Evolutionary conservation across 2,113 vertebrate genomes (phyloP).

Genomic region (Laticauda colubrina): DNA sequence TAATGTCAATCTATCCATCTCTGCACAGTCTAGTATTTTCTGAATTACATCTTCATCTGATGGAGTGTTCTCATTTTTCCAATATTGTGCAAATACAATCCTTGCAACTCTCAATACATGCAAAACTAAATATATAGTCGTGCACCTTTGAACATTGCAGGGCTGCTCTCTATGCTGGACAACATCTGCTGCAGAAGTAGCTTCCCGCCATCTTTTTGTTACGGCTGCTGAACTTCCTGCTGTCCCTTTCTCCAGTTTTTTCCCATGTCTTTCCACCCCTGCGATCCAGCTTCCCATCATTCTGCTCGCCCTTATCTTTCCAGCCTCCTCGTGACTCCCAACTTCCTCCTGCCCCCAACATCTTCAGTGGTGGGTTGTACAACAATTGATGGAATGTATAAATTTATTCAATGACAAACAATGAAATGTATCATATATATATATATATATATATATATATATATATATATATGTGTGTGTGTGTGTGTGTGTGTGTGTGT

Average conservation of each 20-base stretch:
- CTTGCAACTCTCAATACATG: too few relatives aligned
- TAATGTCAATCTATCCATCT: too few relatives aligned
- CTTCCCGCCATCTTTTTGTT: not conserved
- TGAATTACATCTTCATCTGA: too few relatives aligned
- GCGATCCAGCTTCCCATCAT: not conserved
- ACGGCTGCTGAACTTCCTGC: not conserved
- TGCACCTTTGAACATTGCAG: not conserved
- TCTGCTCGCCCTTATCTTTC: not conserved
- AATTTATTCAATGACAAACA: not conserved
- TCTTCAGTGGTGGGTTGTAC: not conserved
- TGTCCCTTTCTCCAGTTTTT: not conserved
- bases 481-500: too few relatives aligned
- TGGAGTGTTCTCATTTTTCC: too few relatives aligned
- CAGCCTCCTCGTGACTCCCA: not conserved
- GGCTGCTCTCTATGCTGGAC: not conserved
- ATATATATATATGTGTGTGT: too few relatives aligned
- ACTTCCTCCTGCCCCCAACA: not conserved
- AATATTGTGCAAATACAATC: too few relatives aligned
- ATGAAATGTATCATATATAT: not conserved
- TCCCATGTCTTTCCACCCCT: not conserved
- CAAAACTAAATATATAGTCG: too few relatives aligned
- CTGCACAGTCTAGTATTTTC: too few relatives aligned
- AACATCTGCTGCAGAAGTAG: not conserved
- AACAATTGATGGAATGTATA: not conserved
- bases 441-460: not conserved